Evolutionary conservation across 2,888 invertebrate species (phyloP), one percentile per base, ranked within the genome.

Genomic region (Ophraella communa): DNA sequence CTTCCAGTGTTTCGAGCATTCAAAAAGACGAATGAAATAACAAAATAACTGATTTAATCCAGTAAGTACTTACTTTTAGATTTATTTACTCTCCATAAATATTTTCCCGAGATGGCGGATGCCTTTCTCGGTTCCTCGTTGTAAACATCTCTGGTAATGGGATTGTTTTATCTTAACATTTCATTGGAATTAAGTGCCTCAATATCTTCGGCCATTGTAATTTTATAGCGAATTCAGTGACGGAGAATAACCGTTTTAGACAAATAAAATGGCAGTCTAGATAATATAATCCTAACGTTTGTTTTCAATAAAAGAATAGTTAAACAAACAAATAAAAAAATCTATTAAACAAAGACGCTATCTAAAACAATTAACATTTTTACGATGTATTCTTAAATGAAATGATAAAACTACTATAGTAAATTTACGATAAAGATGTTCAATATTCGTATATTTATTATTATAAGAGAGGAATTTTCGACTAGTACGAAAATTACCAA

Each of bases 181-280:
- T 80, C 80, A 81, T 80, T 79, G 80, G 80, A 78, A 80, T 81
- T 81, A 81, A 80, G 79, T 78, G 79, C 77, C 69, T 77, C 75
- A 66, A 65, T 67, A 64, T 67, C 63, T 57, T 51, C 63, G 60
- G 57, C 61, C 60, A 62, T 67, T 60, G 68, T 66, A 67, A 65
- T 69, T 67, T 69, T 62, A 67, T 69, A 56, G 64, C 62, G 47
- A 52, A 44, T 27, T 49, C 68, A 63, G 24, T 56, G 61, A 54
- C 62, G 66, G 54, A 64, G 69, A 24, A 23, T n/a, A n/a, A 4
- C 2, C 5, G 23, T 47, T 45, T 11, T 4, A 20, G 1, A 4
- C n/a, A 23, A 3, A 8, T 1, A 10, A 10, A 4, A 1, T 45
- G 10, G 11, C 0, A 45, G 11, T 20, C 18, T 8, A 45, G 8